Conservation (phyloP, 92 coral and sea anemone genomes). For the Porites lobata region DNA sequence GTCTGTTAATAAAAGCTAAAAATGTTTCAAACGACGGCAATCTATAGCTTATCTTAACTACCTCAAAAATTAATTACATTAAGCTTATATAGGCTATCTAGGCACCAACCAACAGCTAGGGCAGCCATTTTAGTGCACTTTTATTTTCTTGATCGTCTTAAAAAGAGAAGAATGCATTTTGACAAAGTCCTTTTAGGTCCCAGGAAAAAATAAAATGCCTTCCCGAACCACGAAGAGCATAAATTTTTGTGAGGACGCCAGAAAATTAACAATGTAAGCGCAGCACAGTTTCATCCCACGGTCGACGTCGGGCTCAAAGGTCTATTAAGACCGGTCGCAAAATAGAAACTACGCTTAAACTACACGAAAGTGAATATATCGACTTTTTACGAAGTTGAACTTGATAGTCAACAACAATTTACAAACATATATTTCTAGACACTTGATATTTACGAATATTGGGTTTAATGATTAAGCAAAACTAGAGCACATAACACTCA, state of each 20-base stretch:
- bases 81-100: background rate
- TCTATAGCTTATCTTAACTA: background rate
- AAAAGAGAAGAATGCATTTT: background rate
- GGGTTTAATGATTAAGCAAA: conserved; percentile 13
- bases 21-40: conserved; percentile 6
- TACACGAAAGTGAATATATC: background rate
- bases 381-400: background rate
- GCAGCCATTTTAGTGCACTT: background rate
- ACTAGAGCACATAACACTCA: conserved; percentile 44
- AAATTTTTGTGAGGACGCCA: background rate
- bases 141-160: background rate
- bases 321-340: background rate
- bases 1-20: background rate
- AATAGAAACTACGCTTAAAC: background rate
- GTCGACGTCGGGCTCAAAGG: too few species aligned
- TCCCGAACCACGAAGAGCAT: background rate
- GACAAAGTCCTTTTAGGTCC: background rate
- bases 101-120: background rate
- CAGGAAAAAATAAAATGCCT: background rate
- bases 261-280: background rate
- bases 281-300: too few species aligned
- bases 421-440: background rate
- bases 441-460: background rate
- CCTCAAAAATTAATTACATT: background rate
- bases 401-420: background rate